Conservation (phyloP, 37 sponge, comb jelly and placozoan species). For the Cladorhizidae sp. region DNA sequence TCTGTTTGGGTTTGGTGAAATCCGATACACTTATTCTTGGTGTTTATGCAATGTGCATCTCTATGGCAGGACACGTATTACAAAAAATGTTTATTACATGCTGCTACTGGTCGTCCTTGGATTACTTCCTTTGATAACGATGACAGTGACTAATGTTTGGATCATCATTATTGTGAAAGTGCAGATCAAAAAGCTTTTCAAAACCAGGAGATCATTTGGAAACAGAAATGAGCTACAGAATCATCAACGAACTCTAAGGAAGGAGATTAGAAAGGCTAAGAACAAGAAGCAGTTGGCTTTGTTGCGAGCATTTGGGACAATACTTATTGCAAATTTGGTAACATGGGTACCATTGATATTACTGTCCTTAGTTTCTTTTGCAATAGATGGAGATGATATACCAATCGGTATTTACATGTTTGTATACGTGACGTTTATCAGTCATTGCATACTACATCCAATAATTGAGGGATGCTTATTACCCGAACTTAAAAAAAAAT, state of each 20-base stretch:
- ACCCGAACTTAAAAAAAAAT: neutral
- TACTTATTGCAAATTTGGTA: conserved; percentile 37
- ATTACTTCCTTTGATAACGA: conserved; percentile 35
- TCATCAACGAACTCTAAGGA: neutral
- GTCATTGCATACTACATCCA: conserved; percentile 39
- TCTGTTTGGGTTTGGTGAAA: conserved; percentile 56
- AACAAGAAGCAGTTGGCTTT: conserved; percentile 41
- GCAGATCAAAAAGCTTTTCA: conserved; percentile 12
- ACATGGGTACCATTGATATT: conserved; percentile 42
- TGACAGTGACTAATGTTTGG: conserved; percentile 39
- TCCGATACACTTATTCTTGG: conserved; percentile 23
- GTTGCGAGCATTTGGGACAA: conserved; percentile 42
- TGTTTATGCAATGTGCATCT: conserved; percentile 10
- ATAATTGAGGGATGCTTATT: conserved; percentile 60
- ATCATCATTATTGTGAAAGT: conserved; percentile 19
- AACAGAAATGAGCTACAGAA: neutral
- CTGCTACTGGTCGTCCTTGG: conserved; percentile 18
- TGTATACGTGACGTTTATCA: conserved; percentile 31
- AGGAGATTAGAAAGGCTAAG: neutral
- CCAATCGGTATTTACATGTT: conserved; percentile 21
- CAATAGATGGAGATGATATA: no score
- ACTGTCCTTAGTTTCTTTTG: conserved; percentile 17
- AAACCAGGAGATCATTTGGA: neutral
- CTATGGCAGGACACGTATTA: neutral
- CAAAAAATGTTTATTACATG: conserved; percentile 40